Percentiles rank a stretch among this genome's conserved stretches.
Conservation (phyloP, 2,888 invertebrate species). For the Drosophila pegasa region DNA sequence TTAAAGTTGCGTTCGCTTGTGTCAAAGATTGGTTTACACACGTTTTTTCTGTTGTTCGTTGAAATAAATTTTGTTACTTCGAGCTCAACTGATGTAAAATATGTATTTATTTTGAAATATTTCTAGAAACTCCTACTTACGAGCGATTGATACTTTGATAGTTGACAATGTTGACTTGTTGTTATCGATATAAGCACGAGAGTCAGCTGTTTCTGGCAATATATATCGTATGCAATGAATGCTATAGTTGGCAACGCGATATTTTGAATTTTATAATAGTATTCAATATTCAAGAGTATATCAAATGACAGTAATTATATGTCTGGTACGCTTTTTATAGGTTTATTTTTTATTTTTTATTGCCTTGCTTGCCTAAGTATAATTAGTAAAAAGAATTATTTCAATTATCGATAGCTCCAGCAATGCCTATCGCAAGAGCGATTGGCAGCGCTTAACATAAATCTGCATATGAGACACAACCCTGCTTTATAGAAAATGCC, state of each 20-base stretch:
- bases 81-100: conserved; percentile 4
- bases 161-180: background rate
- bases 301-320: background rate
- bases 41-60: background rate
- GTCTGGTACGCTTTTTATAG: background rate
- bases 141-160: conserved; percentile 11
- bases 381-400: background rate
- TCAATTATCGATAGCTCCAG: conserved; percentile 19
- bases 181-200: conserved; percentile 19
- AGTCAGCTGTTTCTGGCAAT: background rate
- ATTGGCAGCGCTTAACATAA: background rate
- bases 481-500: conserved; percentile 8
- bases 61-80: conserved; percentile 8
- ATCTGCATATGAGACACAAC: conserved; percentile 9
- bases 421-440: background rate
- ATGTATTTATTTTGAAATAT: conserved; percentile 19
- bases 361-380: too few species aligned
- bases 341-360: too few species aligned
- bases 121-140: conserved; percentile 50
- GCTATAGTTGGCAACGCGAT: background rate
- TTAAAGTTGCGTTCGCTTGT: background rate
- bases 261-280: background rate
- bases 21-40: background rate
- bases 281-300: too few species aligned
- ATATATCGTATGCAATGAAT: background rate